Conservation (phyloP, 2,797 vertebrate species). For the Melanotaenia parkinsoni region DNA sequence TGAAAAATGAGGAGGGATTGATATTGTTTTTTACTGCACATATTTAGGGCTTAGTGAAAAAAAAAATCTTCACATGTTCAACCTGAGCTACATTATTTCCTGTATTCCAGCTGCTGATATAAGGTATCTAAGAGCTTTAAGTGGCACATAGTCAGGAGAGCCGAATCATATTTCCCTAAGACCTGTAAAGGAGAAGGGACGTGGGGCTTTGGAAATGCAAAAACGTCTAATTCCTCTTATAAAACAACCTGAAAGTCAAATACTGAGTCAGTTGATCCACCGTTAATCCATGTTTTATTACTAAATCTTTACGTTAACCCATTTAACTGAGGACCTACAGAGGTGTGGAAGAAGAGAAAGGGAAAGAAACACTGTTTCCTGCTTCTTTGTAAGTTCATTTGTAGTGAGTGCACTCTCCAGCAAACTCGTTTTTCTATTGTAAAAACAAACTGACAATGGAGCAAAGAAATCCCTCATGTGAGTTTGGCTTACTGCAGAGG, state of each 20-base stretch:
- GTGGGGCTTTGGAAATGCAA: constrained; percentile 74
- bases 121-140: constrained; percentile 58
- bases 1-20: neutral
- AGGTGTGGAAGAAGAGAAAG: constrained; percentile 17
- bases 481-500: constrained; percentile 38
- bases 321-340: constrained; percentile 33
- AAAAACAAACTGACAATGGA: constrained; percentile 47
- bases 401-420: constrained; percentile 18
- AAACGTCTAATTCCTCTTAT: constrained; percentile 66
- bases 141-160: constrained; percentile 44
- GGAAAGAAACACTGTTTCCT: constrained; percentile 17
- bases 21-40: neutral
- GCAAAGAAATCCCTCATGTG: constrained; percentile 40
- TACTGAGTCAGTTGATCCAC: constrained; percentile 56
- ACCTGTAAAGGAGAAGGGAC: constrained; percentile 46
- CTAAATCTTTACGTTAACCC: constrained; percentile 53
- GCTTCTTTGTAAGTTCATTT: constrained; percentile 36
- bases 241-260: constrained; percentile 63
- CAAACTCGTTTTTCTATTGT: constrained; percentile 35
- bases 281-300: constrained; percentile 67
- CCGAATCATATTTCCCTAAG: constrained; percentile 59
- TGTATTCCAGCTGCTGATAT: constrained; percentile 44
- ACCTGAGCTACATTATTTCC: constrained; percentile 49
- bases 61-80: constrained; percentile 25
- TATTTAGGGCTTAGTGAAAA: constrained; percentile 18